Conservation (phyloP, 2,797 vertebrate species). For the Buphagus erythrorhynchus region DNA sequence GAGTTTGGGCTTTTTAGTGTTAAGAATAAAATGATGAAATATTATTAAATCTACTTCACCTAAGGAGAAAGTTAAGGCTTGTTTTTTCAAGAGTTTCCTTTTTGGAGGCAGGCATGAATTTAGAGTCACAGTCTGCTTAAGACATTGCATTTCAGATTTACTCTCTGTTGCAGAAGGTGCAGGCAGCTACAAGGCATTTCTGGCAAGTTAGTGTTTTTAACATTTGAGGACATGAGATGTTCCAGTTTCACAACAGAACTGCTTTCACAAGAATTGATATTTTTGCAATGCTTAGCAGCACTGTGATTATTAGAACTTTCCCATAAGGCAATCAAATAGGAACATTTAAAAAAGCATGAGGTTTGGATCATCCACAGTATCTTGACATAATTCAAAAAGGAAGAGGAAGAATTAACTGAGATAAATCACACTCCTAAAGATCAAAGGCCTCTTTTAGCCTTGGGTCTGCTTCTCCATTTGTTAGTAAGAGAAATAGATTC, state of each 20-base stretch:
- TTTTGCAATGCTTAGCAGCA: background rate
- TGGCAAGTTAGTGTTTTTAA: background rate
- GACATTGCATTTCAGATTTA: background rate
- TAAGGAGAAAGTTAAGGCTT: slow-evolving; percentile 25
- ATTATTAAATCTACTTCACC: background rate
- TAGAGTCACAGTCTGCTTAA: background rate
- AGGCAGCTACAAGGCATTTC: background rate
- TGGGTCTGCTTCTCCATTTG: background rate
- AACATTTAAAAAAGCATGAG: background rate
- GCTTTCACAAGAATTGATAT: background rate
- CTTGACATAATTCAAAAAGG: background rate
- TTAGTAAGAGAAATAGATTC: background rate
- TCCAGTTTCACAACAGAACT: background rate
- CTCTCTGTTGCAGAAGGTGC: background rate
- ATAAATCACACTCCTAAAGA: background rate
- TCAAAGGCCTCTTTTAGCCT: background rate
- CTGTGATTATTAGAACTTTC: background rate
- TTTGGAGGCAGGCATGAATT: background rate
- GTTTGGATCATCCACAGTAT: background rate
- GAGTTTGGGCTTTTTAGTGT: background rate
- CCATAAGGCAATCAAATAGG: background rate
- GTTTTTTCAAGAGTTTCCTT: background rate
- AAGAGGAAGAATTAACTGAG: background rate
- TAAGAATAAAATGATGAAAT: background rate
- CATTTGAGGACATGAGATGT: background rate